These are phyloP conservation scores for Ictidomys tridecemlineatus DNA, from an alignment of 2,113 vertebrate species.

Conservation along the genomic window DNA sequence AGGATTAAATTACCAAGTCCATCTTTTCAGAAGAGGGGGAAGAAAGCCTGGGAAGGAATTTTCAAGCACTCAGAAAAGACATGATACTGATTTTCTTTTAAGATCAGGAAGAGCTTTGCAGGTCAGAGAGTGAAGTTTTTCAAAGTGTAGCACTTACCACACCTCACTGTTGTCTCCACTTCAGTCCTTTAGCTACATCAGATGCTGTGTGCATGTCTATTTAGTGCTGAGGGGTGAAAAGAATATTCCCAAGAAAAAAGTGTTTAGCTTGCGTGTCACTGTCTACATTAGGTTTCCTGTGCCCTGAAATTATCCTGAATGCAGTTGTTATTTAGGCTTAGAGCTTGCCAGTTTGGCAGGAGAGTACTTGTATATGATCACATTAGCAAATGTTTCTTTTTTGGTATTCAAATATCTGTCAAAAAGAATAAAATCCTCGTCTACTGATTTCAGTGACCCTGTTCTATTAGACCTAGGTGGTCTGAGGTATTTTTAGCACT, in stretches of 20 bases:
- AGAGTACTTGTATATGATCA: neutral
- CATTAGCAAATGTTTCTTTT: slow-evolving; percentile 25
- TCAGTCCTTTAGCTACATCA: neutral
- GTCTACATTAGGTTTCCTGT: neutral
- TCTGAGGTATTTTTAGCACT: neutral
- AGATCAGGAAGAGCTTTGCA: slow-evolving; percentile 11
- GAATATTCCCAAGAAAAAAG: neutral
- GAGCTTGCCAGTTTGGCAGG: slow-evolving; percentile 47
- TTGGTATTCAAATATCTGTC: slow-evolving; percentile 36
- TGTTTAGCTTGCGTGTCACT: neutral
- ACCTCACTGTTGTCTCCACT: neutral
- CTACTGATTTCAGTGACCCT: neutral
- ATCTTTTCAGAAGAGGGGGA: slow-evolving; percentile 32
- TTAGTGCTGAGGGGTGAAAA: neutral
- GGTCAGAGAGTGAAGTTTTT: neutral
- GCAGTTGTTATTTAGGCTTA: neutral
- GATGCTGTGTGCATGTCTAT: neutral
- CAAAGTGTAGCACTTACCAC: neutral
- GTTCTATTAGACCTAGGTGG: neutral
- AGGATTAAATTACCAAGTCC: neutral
- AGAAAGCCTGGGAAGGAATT: slow-evolving; percentile 14
- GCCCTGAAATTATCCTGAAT: neutral
- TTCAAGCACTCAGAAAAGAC: slow-evolving; percentile 35
- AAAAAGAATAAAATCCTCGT: neutral
- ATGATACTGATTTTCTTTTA: slow-evolving; percentile 36